Base-by-base conservation (phyloP, 2,888 invertebrate species). In the Leptinotarsa haldemani region DNA sequence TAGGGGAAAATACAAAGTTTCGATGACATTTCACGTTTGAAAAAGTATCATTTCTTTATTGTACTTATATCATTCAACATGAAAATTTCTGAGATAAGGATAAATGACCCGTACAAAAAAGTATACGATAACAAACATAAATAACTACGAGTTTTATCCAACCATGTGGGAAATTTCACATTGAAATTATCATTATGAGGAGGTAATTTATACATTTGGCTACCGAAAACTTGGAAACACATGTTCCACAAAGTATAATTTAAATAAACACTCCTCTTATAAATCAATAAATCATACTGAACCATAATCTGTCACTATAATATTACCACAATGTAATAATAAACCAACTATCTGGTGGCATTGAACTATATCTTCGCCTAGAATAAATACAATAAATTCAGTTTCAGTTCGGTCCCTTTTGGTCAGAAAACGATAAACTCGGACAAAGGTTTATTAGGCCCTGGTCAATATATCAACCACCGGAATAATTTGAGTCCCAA, bases 361-460 rank as follows among this genome's bases (percentile, higher is more conserved):
- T 61, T 13, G 61, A 25, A 61, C 61, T 61, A 69, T 73, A 69
- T 58, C 64, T 73, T 48, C 46, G 40, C 53, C 66, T 63, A 66
- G 74, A 67, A 70, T 70, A 73, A 65, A 73, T 69, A 73, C 63
- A 61, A 61, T 73, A 63, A 70, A 74, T 74, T 58, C 30, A 47
- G 40, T 52, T 67, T 58, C 50, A 69, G 40, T 65, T 69, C 61
- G 25, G 74, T 52, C 70, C 67, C 70, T 74, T 63, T 74, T 46
- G 70, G 74, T 74, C 30, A 18, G 63, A 52, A 65, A 73, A 73
- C 73, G 50, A 73, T 73, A 73, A 73, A 74, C 64, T 70, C 67
- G 69, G 67, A 74, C 74, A 74, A 74, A 74, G 74, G 61, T 65
- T 70, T 74, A 74, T 70, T 74, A 66, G 70, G 67, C 70, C 52